A percentile compares a stretch with the other conserved stretches of the same genome.
phyloP scores from a whole-genome alignment of 2,888 invertebrate genomes.

The Ophraella communa region DNA sequence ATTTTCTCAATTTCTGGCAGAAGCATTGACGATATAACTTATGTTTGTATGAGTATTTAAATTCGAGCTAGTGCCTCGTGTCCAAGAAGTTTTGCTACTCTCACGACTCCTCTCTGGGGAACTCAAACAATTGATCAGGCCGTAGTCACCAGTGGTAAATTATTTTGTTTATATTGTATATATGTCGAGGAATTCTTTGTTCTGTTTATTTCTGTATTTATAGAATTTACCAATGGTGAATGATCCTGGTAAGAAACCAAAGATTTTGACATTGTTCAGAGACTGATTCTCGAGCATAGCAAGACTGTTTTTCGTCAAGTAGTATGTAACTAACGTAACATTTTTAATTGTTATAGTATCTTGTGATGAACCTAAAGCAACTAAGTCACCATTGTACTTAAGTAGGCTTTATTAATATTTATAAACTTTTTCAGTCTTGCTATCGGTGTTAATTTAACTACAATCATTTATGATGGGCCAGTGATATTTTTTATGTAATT shows the following conservation, averaged over 20 bases:
- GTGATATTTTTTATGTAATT: conserved; percentile 30
- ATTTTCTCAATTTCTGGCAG: conserved; percentile 42
- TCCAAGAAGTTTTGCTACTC: conserved; percentile 46
- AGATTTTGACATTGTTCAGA: conserved; percentile 53
- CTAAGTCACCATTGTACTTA: conserved; percentile 55
- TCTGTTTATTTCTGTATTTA: conserved; percentile 40
- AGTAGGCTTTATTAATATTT: conserved; percentile 45
- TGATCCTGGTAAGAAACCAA: conserved; percentile 54
- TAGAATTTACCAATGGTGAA: conserved; percentile 44
- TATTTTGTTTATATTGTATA: conserved; percentile 54
- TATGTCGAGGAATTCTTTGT: conserved; percentile 42
- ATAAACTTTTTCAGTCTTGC: conserved; percentile 41
- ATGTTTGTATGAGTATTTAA: conserved; percentile 49
- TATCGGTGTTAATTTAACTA: conserved; percentile 36
- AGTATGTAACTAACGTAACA: conserved; percentile 50
- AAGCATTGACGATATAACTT: conserved; percentile 48
- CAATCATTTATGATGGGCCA: conserved; percentile 33
- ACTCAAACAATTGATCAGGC: conserved; percentile 44
- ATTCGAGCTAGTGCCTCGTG: conserved; percentile 44
- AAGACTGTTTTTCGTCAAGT: conserved; percentile 47
- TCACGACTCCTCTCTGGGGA: conserved; percentile 45
- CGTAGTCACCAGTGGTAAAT: conserved; percentile 37
- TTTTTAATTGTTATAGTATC: conserved; percentile 49
- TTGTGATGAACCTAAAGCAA: conserved; percentile 55
- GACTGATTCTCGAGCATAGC: conserved; percentile 48